Percentiles rank a stretch among this genome's conserved stretches.
These are phyloP conservation scores for Rutilus rutilus DNA, from an alignment of 2,113 vertebrate species.

Conservation along the genomic window DNA sequence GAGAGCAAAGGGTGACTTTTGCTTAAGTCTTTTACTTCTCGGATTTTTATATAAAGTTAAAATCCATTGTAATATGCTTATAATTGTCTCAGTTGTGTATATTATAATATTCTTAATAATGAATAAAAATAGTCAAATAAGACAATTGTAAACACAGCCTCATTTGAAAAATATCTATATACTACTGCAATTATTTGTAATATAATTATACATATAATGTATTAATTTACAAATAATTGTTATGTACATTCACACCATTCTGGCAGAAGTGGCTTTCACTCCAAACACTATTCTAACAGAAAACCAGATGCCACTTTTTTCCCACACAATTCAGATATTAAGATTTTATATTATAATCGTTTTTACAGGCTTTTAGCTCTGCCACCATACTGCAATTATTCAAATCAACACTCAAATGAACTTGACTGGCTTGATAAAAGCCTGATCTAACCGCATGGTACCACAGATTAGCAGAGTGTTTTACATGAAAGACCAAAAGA, in stretches of 20 bases:
- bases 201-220: neutral
- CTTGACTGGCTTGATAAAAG: slow-evolving; percentile 24
- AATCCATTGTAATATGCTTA: neutral
- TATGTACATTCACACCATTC: neutral
- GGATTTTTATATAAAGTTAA: neutral
- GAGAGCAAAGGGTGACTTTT: neutral
- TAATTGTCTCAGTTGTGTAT: neutral
- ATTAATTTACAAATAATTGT: neutral
- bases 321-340: neutral
- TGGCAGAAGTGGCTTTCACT: neutral
- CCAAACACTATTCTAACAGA: neutral
- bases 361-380: too few relatives aligned
- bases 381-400: slow-evolving; percentile 21
- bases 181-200: neutral
- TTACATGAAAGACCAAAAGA: slow-evolving; percentile 21
- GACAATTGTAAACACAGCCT: neutral
- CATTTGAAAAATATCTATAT: neutral
- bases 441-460: slow-evolving; percentile 7
- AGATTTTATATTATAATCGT: neutral
- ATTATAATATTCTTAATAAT: neutral
- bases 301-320: neutral
- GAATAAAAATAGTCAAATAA: neutral
- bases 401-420: slow-evolving; percentile 27
- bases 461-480: slow-evolving; percentile 20
- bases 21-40: neutral